phyloP scores from a whole-genome alignment of 2,113 vertebrate genomes.

The Austrofundulus limnaeus region DNA sequence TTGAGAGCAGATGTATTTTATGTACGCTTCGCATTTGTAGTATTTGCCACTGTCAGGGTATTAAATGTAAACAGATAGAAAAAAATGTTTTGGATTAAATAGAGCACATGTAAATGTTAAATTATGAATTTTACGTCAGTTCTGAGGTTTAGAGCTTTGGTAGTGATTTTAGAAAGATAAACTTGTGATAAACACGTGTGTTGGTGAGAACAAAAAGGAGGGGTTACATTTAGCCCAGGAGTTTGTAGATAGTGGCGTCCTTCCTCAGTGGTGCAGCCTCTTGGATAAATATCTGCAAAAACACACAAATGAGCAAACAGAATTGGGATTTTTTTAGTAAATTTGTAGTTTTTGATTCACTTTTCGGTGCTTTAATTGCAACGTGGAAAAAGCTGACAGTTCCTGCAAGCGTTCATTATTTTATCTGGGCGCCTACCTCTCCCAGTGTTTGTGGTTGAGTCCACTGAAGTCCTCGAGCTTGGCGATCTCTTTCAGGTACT shows the following conservation, averaged over 20 bases:
- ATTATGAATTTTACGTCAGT: slow-evolving; percentile 36
- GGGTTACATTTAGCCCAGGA: slow-evolving; percentile 81
- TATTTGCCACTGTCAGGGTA: neutral
- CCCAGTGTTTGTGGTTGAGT: slow-evolving; percentile 99
- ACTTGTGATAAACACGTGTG: slow-evolving; percentile 12
- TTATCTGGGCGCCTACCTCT: slow-evolving; percentile 80
- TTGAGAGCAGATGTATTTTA: neutral
- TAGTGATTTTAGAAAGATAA: slow-evolving; percentile 14
- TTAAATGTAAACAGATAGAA: slow-evolving; percentile 1
- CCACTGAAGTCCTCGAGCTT: slow-evolving; percentile 94
- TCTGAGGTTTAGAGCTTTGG: slow-evolving; percentile 45
- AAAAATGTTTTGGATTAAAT: neutral
- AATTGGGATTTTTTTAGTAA: no score
- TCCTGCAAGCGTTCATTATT: neutral
- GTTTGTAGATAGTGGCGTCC: slow-evolving; percentile 71
- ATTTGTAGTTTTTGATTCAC: no score
- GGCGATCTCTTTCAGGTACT: slow-evolving; percentile 98
- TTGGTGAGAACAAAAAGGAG: slow-evolving; percentile 43
- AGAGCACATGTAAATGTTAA: slow-evolving; percentile 60
- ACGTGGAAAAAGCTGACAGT: no score
- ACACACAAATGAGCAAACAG: slow-evolving; percentile 37
- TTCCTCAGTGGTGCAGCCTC: slow-evolving; percentile 89
- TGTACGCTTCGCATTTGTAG: neutral
- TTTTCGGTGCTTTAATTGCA: no score
- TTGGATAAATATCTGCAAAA: slow-evolving; percentile 92